Conservation (phyloP, 1,140 invertebrate species). For the Pachyrhynchus sulphureomaculatus region DNA sequence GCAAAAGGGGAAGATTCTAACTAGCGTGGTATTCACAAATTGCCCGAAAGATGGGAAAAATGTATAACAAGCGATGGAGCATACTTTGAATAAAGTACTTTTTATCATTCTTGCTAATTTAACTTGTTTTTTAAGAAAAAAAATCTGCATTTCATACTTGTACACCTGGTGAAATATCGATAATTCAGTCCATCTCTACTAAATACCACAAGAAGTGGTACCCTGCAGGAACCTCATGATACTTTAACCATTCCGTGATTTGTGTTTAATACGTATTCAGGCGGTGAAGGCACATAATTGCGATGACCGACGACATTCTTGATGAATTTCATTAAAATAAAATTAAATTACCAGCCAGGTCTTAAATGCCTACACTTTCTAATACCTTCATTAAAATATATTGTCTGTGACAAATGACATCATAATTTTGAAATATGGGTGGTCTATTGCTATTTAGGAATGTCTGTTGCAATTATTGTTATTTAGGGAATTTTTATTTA, state of each 20-base stretch:
- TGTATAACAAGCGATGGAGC: too few relatives aligned
- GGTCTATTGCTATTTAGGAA: not conserved
- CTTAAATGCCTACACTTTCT: not conserved
- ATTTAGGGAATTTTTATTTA: too few relatives aligned
- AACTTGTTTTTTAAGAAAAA: too few relatives aligned
- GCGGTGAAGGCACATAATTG: slow-evolving; percentile 12
- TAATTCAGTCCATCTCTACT: not conserved
- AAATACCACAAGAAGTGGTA: not conserved
- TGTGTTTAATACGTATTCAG: slow-evolving; percentile 16
- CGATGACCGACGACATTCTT: slow-evolving; percentile 13
- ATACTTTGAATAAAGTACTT: too few relatives aligned
- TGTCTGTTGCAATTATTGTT: too few relatives aligned
- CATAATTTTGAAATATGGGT: not conserved
- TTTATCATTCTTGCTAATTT: too few relatives aligned
- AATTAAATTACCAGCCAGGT: slow-evolving; percentile 5
- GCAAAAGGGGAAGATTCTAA: too few relatives aligned
- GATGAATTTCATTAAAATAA: slow-evolving; percentile 18
- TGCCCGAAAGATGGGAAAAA: too few relatives aligned
- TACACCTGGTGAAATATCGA: not conserved
- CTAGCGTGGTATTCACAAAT: too few relatives aligned
- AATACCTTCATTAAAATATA: slow-evolving; percentile 7
- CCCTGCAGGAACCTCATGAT: slow-evolving; percentile 11
- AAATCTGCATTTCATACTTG: too few relatives aligned
- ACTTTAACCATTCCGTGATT: slow-evolving; percentile 12
- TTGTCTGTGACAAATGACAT: not conserved